Evolutionary conservation across 1,140 invertebrate genomes (phyloP).

Genomic region (Heliconius nattereri): DNA sequence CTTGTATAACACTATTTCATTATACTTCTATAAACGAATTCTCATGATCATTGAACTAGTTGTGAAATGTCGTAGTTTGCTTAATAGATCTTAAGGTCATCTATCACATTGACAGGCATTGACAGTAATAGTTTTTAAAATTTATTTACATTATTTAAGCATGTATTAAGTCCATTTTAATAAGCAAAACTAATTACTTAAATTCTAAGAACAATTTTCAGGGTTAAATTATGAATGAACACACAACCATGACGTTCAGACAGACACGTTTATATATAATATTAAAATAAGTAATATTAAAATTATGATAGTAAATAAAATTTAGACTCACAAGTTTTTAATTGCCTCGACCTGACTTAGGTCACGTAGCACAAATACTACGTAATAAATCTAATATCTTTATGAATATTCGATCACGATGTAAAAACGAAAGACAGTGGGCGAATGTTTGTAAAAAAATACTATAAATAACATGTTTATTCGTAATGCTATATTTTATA

Average conservation of each 20-base stretch:
- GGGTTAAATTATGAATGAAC: too few relatives aligned
- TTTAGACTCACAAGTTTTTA: background rate
- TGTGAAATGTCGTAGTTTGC: background rate
- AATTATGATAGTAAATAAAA: background rate
- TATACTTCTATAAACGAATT: background rate
- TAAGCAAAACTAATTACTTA: background rate
- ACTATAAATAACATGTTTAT: conserved; percentile 39
- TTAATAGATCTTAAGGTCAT: background rate
- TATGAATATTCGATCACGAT: conserved; percentile 4
- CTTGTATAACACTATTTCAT: background rate
- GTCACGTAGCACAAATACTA: conserved; percentile 1
- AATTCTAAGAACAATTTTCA: background rate
- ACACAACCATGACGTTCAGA: too few relatives aligned
- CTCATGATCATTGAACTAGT: background rate
- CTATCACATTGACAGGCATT: background rate
- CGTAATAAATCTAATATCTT: background rate
- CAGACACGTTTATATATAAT: too few relatives aligned
- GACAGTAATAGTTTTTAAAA: background rate
- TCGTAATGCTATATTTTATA: conserved; percentile 46
- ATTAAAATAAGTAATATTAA: background rate
- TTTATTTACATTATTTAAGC: background rate
- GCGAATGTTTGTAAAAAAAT: conserved; percentile 28
- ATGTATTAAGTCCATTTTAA: background rate
- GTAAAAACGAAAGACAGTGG: conserved; percentile 19
- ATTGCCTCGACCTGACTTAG: background rate